These are phyloP conservation scores for Callopanchax toddi DNA, from an alignment of 2,113 vertebrate genomes.

Conservation along the genomic window DNA sequence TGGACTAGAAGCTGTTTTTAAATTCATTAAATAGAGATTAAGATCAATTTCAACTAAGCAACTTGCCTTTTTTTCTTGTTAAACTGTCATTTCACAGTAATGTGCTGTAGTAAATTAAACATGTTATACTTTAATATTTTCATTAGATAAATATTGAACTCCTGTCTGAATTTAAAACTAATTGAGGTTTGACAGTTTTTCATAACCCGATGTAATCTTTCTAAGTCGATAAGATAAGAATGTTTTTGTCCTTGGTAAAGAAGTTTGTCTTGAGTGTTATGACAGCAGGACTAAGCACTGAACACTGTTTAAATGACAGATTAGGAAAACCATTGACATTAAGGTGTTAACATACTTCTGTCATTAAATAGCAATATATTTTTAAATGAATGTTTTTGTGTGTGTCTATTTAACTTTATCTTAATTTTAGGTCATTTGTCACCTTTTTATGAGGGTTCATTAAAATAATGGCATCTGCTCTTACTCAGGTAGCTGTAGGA, in stretches of 20 bases:
- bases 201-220: slow-evolving; percentile 13
- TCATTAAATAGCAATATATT: too few relatives aligned
- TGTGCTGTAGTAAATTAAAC: too few relatives aligned
- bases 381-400: too few relatives aligned
- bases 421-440: too few relatives aligned
- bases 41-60: background rate
- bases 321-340: background rate
- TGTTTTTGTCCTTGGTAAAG: background rate
- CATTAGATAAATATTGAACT: too few relatives aligned
- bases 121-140: too few relatives aligned
- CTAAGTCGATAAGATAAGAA: slow-evolving; percentile 29
- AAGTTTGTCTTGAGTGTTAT: slow-evolving; percentile 22
- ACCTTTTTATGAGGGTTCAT: too few relatives aligned
- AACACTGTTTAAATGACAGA: slow-evolving; percentile 16
- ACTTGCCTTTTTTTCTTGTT: background rate
- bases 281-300: slow-evolving; percentile 30
- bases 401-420: too few relatives aligned
- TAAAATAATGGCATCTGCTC: background rate
- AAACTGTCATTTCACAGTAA: too few relatives aligned
- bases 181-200: slow-evolving; percentile 10
- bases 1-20: background rate
- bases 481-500: slow-evolving; percentile 7
- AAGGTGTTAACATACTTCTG: too few relatives aligned
- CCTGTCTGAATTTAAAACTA: too few relatives aligned
- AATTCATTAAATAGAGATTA: background rate